Conservation (phyloP, 2,888 invertebrate genomes). For the Phaonia tiefii region DNA sequence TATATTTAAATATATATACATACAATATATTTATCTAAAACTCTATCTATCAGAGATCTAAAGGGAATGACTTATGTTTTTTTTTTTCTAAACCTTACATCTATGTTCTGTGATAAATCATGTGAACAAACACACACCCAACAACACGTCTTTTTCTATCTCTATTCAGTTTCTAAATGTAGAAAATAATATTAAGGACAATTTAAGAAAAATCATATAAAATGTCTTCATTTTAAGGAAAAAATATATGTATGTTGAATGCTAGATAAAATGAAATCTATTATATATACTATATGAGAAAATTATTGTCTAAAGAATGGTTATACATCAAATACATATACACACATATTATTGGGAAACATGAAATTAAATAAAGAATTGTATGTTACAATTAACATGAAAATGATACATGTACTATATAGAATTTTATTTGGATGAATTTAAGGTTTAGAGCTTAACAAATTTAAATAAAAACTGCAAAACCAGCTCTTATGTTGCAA, state of each 20-base stretch:
- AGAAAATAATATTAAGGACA: slow-evolving; percentile 47
- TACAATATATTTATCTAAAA: slow-evolving; percentile 70
- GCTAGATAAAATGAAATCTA: slow-evolving; percentile 45
- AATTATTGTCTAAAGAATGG: slow-evolving; percentile 54
- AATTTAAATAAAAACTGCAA: too few relatives aligned
- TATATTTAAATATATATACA: slow-evolving; percentile 59
- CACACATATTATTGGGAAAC: slow-evolving; percentile 47
- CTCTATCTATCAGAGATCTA: slow-evolving; percentile 71
- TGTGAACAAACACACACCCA: slow-evolving; percentile 51
- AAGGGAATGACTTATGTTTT: slow-evolving; percentile 29
- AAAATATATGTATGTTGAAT: slow-evolving; percentile 23
- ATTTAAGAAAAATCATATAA: slow-evolving; percentile 26
- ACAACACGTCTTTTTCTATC: slow-evolving; percentile 32
- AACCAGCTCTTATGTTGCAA: too few relatives aligned
- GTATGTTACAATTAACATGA: slow-evolving; percentile 56
- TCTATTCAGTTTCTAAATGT: slow-evolving; percentile 68
- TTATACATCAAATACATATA: slow-evolving; percentile 44
- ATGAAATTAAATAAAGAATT: slow-evolving; percentile 52
- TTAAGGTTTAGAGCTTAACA: too few relatives aligned
- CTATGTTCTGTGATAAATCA: slow-evolving; percentile 77
- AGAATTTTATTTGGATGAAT: too few relatives aligned
- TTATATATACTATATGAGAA: slow-evolving; percentile 33
- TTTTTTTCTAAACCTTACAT: slow-evolving; percentile 61
- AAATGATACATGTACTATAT: background rate
- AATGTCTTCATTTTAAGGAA: slow-evolving; percentile 48